Percentiles rank a stretch among this genome's conserved stretches.
Conservation (phyloP, 2,113 vertebrate species). For the Tenrec ecaudatus region DNA sequence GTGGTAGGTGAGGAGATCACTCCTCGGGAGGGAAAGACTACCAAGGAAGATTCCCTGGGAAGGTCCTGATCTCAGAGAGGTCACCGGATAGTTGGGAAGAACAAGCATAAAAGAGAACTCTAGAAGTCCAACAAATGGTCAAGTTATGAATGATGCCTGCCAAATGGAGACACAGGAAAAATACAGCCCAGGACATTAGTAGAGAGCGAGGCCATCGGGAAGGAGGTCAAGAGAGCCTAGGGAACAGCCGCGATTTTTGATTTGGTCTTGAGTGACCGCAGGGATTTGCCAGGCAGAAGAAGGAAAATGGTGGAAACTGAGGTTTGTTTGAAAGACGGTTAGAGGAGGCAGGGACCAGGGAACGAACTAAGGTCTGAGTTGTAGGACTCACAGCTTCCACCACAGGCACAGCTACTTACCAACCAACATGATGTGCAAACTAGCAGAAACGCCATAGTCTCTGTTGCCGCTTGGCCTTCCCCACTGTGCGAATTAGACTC, state of each 20-base stretch:
- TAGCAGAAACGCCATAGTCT: neutral
- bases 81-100: neutral
- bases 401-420: neutral
- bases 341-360: neutral
- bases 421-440: neutral
- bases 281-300: neutral
- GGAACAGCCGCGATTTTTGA: neutral
- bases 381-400: neutral
- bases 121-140: conserved; percentile 1
- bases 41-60: neutral
- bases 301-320: neutral
- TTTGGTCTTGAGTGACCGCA: neutral
- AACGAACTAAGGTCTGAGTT: neutral
- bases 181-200: neutral
- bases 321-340: neutral
- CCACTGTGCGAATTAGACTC: neutral
- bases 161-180: neutral
- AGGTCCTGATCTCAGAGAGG: neutral
- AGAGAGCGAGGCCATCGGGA: neutral
- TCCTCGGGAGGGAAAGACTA: neutral
- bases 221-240: neutral
- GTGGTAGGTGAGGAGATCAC: neutral
- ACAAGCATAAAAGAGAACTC: neutral
- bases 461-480: neutral
- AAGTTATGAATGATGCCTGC: neutral